These are phyloP conservation scores for Zaprionus capensis DNA, from an alignment of 1,140 invertebrate species.

Conservation along the genomic window DNA sequence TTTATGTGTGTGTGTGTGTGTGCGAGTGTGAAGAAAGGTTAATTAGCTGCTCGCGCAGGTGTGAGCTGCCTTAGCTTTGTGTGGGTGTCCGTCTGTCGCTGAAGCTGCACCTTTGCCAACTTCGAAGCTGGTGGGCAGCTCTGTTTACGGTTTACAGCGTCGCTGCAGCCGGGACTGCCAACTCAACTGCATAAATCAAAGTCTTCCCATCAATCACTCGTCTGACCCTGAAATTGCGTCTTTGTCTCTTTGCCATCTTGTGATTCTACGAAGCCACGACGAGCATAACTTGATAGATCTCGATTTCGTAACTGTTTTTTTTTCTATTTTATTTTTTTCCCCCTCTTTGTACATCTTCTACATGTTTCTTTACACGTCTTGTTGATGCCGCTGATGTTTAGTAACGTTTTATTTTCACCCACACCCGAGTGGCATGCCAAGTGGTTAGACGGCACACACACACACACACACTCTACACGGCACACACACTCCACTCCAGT, in stretches of 20 bases:
- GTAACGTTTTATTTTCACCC: constrained; percentile 76
- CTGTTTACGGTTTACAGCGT: neutral
- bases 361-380: constrained; percentile 48
- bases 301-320: constrained; percentile 75
- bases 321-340: constrained; percentile 15
- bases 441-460: constrained; percentile 25
- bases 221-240: constrained; percentile 44
- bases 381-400: constrained; percentile 42
- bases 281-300: constrained; percentile 44
- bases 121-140: constrained; percentile 26
- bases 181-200: constrained; percentile 48
- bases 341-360: constrained; percentile 7
- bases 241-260: constrained; percentile 32
- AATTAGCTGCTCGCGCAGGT: constrained; percentile 70
- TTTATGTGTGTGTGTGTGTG: constrained; percentile 23
- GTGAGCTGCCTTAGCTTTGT: constrained; percentile 32
- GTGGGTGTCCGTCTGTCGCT: constrained; percentile 40
- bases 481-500: neutral
- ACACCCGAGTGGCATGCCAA: constrained; percentile 62
- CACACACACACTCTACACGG: neutral
- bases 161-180: constrained; percentile 30
- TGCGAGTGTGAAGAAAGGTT: constrained; percentile 67
- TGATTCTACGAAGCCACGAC: constrained; percentile 27
- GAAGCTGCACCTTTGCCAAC: constrained; percentile 36
- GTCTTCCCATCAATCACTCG: constrained; percentile 36